Conservation (phyloP, 1,140 invertebrate species). For the Trialeurodes vaporariorum region DNA sequence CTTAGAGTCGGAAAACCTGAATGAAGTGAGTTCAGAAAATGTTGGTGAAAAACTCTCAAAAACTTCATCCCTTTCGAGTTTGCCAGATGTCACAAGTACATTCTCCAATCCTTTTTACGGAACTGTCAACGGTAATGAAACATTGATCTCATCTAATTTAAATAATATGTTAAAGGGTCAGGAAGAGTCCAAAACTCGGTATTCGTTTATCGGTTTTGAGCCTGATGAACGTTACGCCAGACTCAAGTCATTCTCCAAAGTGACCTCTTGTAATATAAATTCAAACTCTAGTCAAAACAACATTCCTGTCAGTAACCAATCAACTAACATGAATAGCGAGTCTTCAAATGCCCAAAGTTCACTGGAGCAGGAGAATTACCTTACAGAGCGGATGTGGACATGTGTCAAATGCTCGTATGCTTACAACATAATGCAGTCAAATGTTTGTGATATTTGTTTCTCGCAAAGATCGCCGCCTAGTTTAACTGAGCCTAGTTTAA, state of each 20-base stretch:
- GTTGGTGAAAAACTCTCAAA: slow-evolving; percentile 30
- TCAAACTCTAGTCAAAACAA: slow-evolving; percentile 8
- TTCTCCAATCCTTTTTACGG: background rate
- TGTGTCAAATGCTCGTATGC: slow-evolving; percentile 77
- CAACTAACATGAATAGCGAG: slow-evolving; percentile 35
- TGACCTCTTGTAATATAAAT: slow-evolving; percentile 26
- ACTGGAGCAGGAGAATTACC: too few relatives aligned
- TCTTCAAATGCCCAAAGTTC: slow-evolving; percentile 10
- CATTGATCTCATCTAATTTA: too few relatives aligned
- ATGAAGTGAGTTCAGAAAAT: too few relatives aligned
- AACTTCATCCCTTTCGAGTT: slow-evolving; percentile 29
- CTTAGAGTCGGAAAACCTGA: too few relatives aligned
- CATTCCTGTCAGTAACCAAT: slow-evolving; percentile 35
- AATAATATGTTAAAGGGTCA: too few relatives aligned
- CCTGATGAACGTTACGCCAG: slow-evolving; percentile 6
- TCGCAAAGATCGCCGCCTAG: slow-evolving; percentile 48
- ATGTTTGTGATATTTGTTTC: slow-evolving; percentile 67
- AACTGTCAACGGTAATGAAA: too few relatives aligned
- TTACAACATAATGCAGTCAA: slow-evolving; percentile 67
- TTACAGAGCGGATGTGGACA: slow-evolving; percentile 67
- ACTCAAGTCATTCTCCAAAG: slow-evolving; percentile 30
- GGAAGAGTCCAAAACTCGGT: background rate
- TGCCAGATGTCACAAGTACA: background rate
- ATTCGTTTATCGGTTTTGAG: slow-evolving; percentile 9
- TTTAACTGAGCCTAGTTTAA: slow-evolving; percentile 50